Base-by-base conservation (phyloP, 2,113 vertebrate genomes). In the Brachionichthys hirsutus region DNA sequence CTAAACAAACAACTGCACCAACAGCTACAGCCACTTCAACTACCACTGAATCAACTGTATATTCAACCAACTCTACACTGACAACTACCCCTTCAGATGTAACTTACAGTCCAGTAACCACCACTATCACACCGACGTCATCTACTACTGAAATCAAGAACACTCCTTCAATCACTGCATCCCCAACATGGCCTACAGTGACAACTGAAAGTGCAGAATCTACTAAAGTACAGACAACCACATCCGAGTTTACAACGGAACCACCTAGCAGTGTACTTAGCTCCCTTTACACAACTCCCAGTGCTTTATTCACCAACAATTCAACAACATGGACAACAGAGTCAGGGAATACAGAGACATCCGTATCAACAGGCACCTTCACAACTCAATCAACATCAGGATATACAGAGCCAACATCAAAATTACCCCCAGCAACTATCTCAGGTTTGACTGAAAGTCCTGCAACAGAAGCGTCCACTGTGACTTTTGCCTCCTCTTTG, bases 171-270 rank as follows among this genome's bases (percentile, higher is more conserved):
- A 2, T 46, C 9, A 19, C 69, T 3, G 16, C 43, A 46, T 38
- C 34, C 38, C 18, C 67, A 38, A 20, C 54, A 43, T 42, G 54
- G 35, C 17, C 56, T 24, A 50, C 13, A 38, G 52, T 61, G 30
- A 15, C 5, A 54, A 13, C 44, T 55, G 1, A 16, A 22, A 9
- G 14, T 5, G 17, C 10, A 41, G 38, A 17, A 43, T 55, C 24
- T 10, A 51, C 22, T 5, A 16, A 18, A 42, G 18, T 15, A 13
- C 34, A 38, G 11, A 53, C 49, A 20, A 12, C 13, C 2, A 4
- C 45, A 49, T 48, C 45, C 8, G 20, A 49, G 20, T n/a, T 30
- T 22, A 49, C 20, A 24, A 15, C 20, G 14, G 47, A 24, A 15
- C 24, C 20, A 22, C 13, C 19, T 30, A 30, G 24, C 24, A 30